Conservation (phyloP, 2,888 invertebrate species). For the Chrysomela aeneicollis region DNA sequence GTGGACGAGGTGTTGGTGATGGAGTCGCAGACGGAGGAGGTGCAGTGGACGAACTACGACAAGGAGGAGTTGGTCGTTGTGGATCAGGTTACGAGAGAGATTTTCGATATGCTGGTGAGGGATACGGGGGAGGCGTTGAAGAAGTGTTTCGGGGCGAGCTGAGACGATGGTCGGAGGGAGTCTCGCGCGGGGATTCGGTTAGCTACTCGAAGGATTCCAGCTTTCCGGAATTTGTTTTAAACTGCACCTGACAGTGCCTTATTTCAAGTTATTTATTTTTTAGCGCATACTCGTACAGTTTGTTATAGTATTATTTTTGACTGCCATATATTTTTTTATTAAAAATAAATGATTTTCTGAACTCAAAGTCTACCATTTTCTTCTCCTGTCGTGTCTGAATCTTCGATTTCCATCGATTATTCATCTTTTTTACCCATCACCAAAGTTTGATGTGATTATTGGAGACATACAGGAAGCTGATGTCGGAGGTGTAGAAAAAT, state of each 20-base stretch:
- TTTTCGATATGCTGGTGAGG: constrained; percentile 65
- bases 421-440: no score
- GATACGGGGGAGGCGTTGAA: constrained; percentile 59
- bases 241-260: constrained; percentile 13
- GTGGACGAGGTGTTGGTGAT: constrained; percentile 76
- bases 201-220: no score
- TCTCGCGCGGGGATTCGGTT: no score
- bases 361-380: no score
- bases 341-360: constrained; percentile 12
- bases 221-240: neutral
- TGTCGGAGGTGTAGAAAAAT: no score
- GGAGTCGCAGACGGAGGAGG: constrained; percentile 76
- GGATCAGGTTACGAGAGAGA: constrained; percentile 67
- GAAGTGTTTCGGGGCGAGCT: neutral
- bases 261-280: constrained; percentile 15
- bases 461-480: no score
- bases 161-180: no score
- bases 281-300: constrained; percentile 10
- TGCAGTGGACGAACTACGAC: constrained; percentile 78
- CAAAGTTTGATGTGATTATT: no score
- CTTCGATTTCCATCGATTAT: no score
- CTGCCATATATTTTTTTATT: constrained; percentile 22
- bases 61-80: constrained; percentile 75
- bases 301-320: constrained; percentile 20
- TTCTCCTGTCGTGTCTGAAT: no score